These are phyloP conservation scores for Chrysemys picta DNA, from an alignment of 2,113 vertebrate genomes.

Conservation along the genomic window DNA sequence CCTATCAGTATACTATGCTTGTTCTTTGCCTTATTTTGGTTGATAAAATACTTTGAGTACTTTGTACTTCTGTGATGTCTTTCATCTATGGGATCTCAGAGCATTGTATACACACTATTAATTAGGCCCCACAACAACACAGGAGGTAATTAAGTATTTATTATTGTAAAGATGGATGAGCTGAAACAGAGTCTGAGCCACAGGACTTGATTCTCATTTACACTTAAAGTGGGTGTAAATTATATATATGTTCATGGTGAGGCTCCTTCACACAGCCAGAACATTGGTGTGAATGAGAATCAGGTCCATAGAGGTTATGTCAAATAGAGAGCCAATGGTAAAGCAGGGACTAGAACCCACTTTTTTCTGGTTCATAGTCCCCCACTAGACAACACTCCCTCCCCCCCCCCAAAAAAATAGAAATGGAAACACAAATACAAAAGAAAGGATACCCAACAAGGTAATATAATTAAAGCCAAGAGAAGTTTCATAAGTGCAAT, in stretches of 20 bases:
- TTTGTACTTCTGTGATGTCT: constrained; percentile 11
- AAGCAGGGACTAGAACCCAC: background rate
- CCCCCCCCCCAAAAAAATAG: background rate
- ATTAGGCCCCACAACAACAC: constrained; percentile 9
- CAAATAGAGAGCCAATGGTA: background rate
- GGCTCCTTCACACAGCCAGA: background rate
- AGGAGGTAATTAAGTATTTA: constrained; percentile 55
- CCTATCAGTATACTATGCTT: background rate
- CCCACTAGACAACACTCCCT: background rate
- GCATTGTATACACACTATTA: constrained; percentile 50
- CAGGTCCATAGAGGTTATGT: background rate
- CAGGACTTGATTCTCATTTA: background rate
- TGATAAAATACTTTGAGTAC: background rate
- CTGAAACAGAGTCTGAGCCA: constrained; percentile 14
- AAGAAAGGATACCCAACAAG: background rate
- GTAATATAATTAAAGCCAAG: background rate
- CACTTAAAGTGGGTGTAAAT: constrained; percentile 21
- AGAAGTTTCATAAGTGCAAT: background rate
- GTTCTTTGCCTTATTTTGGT: background rate
- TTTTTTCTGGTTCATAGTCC: background rate
- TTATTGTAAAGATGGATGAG: constrained; percentile 16
- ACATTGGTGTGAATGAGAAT: background rate
- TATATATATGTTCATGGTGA: background rate
- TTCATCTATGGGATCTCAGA: constrained; percentile 28
- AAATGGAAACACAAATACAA: background rate